Evolutionary conservation across 2,797 vertebrate species (phyloP).

Genomic region (Spinibarbus caldwelli): DNA sequence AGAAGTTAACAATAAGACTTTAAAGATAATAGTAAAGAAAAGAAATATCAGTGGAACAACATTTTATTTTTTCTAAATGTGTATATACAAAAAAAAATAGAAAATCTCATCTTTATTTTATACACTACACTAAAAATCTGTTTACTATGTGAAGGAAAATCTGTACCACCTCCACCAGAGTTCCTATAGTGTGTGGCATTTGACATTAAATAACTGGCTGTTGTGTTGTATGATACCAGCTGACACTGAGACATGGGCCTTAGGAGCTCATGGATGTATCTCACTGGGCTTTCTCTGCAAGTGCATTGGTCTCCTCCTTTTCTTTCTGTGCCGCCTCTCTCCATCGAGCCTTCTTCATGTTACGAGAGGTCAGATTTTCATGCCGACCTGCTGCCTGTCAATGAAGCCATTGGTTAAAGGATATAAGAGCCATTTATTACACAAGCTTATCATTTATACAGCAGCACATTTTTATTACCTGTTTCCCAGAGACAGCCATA

Average conservation of each 20-base stretch:
- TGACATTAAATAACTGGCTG: background rate
- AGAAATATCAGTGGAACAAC: background rate
- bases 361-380: constrained; percentile 77
- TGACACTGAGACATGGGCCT: background rate
- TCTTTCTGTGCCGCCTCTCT: constrained; percentile 73
- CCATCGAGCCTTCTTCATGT: constrained; percentile 87
- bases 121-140: background rate
- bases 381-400: constrained; percentile 80
- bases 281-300: constrained; percentile 70
- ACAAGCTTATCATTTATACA: background rate
- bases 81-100: background rate
- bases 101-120: constrained; percentile 6
- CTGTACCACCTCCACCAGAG: background rate
- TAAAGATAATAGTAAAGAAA: background rate
- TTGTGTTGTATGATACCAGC: background rate
- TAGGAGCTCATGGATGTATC: background rate
- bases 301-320: constrained; percentile 42
- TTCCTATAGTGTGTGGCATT: background rate
- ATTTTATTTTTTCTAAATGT: background rate
- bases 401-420: background rate
- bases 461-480: constrained; percentile 73
- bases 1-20: no score
- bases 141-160: background rate
- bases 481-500: constrained; percentile 85
- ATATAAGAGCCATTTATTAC: background rate